These are phyloP conservation scores for Anthoscopus minutus DNA, from an alignment of 2,113 vertebrate species.

Conservation along the genomic window DNA sequence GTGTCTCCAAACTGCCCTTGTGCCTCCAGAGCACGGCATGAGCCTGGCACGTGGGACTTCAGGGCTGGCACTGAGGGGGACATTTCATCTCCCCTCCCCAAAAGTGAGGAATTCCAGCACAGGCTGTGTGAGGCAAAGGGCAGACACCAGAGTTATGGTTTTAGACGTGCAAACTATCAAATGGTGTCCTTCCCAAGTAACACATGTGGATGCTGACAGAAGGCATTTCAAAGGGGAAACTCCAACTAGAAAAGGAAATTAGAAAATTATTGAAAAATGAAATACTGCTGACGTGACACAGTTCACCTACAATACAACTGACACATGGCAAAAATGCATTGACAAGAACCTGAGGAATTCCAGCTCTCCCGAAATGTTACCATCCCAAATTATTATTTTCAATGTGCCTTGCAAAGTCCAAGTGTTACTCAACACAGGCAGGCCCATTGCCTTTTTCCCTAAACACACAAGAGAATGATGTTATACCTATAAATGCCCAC, in stretches of 20 bases:
- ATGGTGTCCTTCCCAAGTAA: not conserved
- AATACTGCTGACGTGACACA: not conserved
- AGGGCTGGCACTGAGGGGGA: not conserved
- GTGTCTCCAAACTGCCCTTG: not conserved
- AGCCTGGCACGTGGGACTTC: not conserved
- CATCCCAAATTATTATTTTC: not conserved
- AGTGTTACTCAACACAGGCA: not conserved
- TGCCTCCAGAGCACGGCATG: not conserved
- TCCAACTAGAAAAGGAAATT: not conserved
- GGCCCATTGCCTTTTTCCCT: not conserved
- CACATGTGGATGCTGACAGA: not conserved
- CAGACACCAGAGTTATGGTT: not conserved
- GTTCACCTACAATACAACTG: not conserved
- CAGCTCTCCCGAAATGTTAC: not conserved
- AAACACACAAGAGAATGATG: not conserved
- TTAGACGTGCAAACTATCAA: not conserved
- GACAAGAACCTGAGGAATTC: not conserved
- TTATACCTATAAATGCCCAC: not conserved
- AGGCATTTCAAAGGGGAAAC: not conserved
- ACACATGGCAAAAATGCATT: not conserved
- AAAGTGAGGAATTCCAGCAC: not conserved
- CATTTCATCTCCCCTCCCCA: not conserved
- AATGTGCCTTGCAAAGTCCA: not conserved
- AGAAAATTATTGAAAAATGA: not conserved
- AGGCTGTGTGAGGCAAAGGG: not conserved